Conservation (phyloP, 2,113 vertebrate species). For the Malurus elegans region DNA sequence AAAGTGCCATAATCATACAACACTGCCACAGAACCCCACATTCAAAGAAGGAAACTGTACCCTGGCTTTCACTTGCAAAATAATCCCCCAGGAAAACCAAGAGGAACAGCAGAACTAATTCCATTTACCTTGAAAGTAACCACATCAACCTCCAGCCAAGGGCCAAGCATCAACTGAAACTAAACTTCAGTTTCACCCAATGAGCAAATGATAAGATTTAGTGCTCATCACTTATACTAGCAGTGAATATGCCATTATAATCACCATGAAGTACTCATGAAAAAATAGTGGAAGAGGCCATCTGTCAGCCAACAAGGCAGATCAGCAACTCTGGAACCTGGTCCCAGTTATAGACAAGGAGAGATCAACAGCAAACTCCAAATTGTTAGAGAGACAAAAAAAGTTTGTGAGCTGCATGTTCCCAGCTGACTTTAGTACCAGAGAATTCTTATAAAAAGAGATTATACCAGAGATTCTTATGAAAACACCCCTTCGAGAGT, state of each 20-base stretch:
- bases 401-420: accelerated
- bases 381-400: neutral
- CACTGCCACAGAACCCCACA: neutral
- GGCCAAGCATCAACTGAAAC: neutral
- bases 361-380: neutral
- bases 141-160: neutral
- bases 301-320: neutral
- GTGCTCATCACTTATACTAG: neutral
- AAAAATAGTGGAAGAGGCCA: neutral
- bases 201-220: neutral
- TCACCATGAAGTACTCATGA: neutral
- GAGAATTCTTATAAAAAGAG: neutral
- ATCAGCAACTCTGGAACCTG: neutral
- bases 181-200: neutral
- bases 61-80: neutral
- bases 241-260: neutral
- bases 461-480: neutral
- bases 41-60: neutral
- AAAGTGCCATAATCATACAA: neutral
- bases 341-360: neutral
- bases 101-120: neutral
- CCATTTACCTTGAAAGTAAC: neutral
- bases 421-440: neutral
- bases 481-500: neutral
- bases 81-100: neutral